Evolutionary conservation across 2,797 vertebrate genomes (phyloP), one percentile per base, ranked within the genome.

Genomic region (Xerus rutilus): DNA sequence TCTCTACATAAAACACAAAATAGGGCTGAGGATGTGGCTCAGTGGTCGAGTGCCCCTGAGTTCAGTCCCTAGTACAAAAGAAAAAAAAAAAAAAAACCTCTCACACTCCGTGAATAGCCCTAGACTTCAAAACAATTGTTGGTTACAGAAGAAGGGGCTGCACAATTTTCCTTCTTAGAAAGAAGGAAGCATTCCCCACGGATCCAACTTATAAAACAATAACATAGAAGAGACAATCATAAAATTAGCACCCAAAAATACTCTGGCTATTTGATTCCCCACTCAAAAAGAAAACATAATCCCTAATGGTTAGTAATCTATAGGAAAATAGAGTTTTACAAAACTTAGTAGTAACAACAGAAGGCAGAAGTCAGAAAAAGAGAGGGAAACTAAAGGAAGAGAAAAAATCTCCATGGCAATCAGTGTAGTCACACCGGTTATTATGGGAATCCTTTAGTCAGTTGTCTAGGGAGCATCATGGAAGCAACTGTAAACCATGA

Each of bases 281-380:
- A 86, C 32, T 83, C 76, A 21, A 95, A 95, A 97, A 95, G 32
- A 35, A 79, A 54, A 81, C 65, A 23, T 59, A 74, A 85, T 74
- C n/a, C 92, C 45, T 85, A 74, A 89, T 62, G 28, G 23, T 52
- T 84, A 21, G 20, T 74, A 81, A 81, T 84, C 52, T 89, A 92
- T 59, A 84, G 12, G 81, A 39, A 92, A 87, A n/a, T 57, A 21
- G 62, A 30, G 3, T 47, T 95, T 91, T 23, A 47, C 4, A 77
- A 73, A 79, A 96, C 43, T n/a, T 59, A 57, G 28, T 23, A 86
- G 23, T 70, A 93, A 79, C 47, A 93, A 52, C 30, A 84, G 10
- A 39, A 86, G 3, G 23, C 17, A 93, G 43, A 79, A 96, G 23
- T 83, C 69, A 78, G 4, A n/a, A 79, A 91, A 93, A 30, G 0